Evolutionary conservation across 1,140 invertebrate genomes (phyloP), one percentile per base, ranked within the genome.

Genomic region (Nasonia vitripennis): DNA sequence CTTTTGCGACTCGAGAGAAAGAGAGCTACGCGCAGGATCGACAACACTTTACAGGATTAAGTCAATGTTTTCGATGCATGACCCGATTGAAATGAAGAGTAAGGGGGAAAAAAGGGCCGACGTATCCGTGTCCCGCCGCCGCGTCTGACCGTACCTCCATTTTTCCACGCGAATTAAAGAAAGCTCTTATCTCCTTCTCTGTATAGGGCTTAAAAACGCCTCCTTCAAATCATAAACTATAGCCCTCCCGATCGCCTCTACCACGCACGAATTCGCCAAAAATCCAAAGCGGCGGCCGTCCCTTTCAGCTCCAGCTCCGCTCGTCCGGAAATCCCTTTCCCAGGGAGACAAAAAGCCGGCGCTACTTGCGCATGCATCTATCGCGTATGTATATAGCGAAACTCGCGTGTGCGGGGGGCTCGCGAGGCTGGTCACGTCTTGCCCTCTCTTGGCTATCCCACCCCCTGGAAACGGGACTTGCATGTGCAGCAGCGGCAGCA

Each of bases 21-120:
- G 7, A 11, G 37, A 9, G 37, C 5, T 9, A 9, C 41, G 77
- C 27, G 9, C 10, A 55, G 23, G 45, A 78, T 78, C 77, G 77
- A 78, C 77, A 27, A 45, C 41, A 45, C 77, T 78, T 62, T 51
- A 55, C 48, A 62, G 23, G 48, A 78, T 78, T 78, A 62, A 62
- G 48, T 55, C 77, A 41, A 55, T 55, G 45, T 55, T 23, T 55
- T 62, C 23, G 9, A 31, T 34, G 31, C 23, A 14, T 2, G 67
- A 70, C 11, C 3, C n/a, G 17, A 75, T 55, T 77, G 73, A 75
- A 83, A 75, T 67, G 55, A 75, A 14, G 20, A 62, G 37, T 31
- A 62, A 74, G 37, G 9, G 27, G 51, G 1, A 41, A 37, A 37
- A 34, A 37, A 37, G 12, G 51, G 45, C 6, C 48, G 10, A 51